Evolutionary conservation across 2,888 invertebrate species (phyloP).

Genomic region (Arctia plantaginis): DNA sequence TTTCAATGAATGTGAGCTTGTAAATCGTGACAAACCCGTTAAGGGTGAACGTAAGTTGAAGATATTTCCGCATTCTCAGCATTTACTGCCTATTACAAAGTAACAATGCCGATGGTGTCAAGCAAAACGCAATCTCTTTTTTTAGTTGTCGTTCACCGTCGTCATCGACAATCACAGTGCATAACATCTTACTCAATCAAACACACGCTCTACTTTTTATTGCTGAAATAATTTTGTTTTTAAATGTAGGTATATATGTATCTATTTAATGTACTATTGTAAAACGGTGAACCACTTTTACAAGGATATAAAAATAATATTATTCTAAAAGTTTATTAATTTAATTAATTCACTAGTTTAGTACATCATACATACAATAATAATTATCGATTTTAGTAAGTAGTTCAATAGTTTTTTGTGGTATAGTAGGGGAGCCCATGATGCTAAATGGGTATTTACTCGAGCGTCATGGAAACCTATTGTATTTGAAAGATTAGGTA

Average conservation of each 20-base stretch:
- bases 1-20: neutral
- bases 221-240: slow-evolving; percentile 11
- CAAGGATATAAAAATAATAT: neutral
- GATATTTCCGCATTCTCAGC: slow-evolving; percentile 54
- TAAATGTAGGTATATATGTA: neutral
- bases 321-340: neutral
- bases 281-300: neutral
- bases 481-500: no score
- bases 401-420: no score
- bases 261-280: neutral
- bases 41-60: slow-evolving; percentile 29
- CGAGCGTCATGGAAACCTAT: no score
- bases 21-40: slow-evolving; percentile 3
- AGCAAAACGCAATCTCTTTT: slow-evolving; percentile 52
- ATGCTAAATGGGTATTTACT: no score
- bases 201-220: slow-evolving; percentile 69
- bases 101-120: slow-evolving; percentile 40
- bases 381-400: no score
- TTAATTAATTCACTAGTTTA: no score
- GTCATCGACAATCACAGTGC: slow-evolving; percentile 44
- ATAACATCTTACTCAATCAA: slow-evolving; percentile 68
- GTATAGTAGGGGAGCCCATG: no score
- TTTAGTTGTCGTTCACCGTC: slow-evolving; percentile 30
- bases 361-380: no score
- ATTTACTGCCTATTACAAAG: slow-evolving; percentile 25